Base-by-base conservation (phyloP, 2,113 vertebrate species). In the Rhombomys opimus region DNA sequence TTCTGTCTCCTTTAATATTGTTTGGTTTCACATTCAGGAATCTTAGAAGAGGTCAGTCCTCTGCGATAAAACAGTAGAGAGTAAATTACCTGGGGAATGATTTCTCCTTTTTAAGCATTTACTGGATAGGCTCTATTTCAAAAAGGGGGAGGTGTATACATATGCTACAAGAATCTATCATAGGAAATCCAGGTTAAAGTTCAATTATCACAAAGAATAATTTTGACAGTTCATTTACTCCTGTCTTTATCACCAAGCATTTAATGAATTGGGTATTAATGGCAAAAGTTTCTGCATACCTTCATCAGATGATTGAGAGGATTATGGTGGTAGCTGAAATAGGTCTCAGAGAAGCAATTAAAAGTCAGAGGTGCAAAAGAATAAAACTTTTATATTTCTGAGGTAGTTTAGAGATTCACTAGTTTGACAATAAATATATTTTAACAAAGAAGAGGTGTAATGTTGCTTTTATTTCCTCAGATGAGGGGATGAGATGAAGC, bases 271-370 rank as follows among this genome's bases (percentile, higher is more conserved):
- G 14, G 41, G 1, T 90, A 95, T 92, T 61, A 68, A 20, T 68
- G 54, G 30, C 50, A 93, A 93, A 93, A 13, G n/a, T 57, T 57
- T 63, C 54, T 81, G 65, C 10, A 7, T 73, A 63, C 65, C 41
- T 81, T 96, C 81, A 91, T 96, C 92, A 91, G 78, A 61, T 70
- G 63, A 95, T 75, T 50, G 82, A 95, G 67, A 80, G 78, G 59
- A 76, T 72, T 91, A 95, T 87, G 90, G 11, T 35, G 65, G 76
- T 77, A 70, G 90, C 52, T 93, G 54, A 87, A 97, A 70, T 81
- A 77, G 38, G 41, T 23, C 87, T 94, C 70, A 90, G 84, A 91
- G 13, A 97, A 93, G 87, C 27, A 95, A 87, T 72, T 91, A 77
- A 76, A 90, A 95, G 63, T n/a, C 38, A 85, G 25, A 89, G 15